Base-by-base conservation (phyloP, 2,888 invertebrate species). In the Scaptomyza parva region DNA sequence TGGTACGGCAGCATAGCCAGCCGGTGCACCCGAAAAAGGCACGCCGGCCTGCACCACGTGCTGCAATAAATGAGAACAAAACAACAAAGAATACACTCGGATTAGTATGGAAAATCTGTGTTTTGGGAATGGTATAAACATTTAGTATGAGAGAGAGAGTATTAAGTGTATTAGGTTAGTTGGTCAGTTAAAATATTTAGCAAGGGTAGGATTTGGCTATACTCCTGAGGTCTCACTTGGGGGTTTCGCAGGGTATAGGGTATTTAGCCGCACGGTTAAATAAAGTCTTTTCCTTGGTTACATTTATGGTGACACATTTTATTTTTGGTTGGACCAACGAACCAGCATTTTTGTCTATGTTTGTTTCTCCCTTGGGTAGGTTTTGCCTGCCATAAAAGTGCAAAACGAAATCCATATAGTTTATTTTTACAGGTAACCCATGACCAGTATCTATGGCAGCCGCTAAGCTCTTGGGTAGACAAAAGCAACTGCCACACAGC, bases 11-110 rank as follows among this genome's bases (percentile, higher is more conserved):
- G 91, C 91, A 86, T 89, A 92, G 86, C 91, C 91, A 78, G 90
- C 80, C 58, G 92, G 91, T 70, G 91, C 90, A 78, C 91, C 91
- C 48, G 90, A 90, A 79, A 88, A 92, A 59, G 91, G 91, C 77
- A 91, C 91, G 70, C 91, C 90, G 70, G 92, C 89, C 76, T 91
- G 91, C 90, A 92, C 91, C 90, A 92, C 91, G 87, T 92, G 92
- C 92, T 92, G 78, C 7, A n/a, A n/a, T n/a, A 89, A 66, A 80
- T 12, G 33, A 44, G 11, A 41, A 41, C 11, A 50, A 14, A 24
- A 20, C 24, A 8, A 50, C 5, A 74, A 12, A 55, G 41, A 44
- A 30, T 43, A 57, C 30, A 43, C n/a, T 26, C 24, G 65, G 86
- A 83, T 86, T 86, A 81, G 80, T 79, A 54, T 51, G 62, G 59